Evolutionary conservation across 2,113 vertebrate species (phyloP), one percentile per base, ranked within the genome.

Genomic region (Todiramphus saurophagus): DNA sequence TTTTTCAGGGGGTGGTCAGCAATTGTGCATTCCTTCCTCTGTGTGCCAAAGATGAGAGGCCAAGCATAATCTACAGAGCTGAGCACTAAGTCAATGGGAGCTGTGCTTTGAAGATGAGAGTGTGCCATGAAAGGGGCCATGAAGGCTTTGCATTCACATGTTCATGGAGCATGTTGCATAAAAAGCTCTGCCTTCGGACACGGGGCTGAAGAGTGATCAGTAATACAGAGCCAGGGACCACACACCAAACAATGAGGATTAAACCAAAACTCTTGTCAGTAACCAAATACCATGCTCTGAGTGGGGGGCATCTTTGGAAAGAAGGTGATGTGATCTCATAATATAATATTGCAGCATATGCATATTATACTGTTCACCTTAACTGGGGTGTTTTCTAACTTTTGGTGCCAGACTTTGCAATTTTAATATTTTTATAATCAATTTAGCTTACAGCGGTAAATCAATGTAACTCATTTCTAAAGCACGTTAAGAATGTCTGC

Each of bases 11-110:
- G 28, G 14, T 72, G 25, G 23, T 41, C 43, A 70, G 16, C n/a
- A 75, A 56, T 0, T 23, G 30, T 11, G 7, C 14, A 4, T n/a
- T 87, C 16, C 55, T 16, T 81, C 20, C 44, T 28, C n/a, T 2
- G 1, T 10, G 25, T 1, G 0, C 46, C 5, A 5, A 63, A 76
- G 18, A 20, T 0, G 6, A 33, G n/a, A 90, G 17, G 53, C 35
- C 44, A 41, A 73, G 41, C 14, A 37, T 0, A 0, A 13, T 28
- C 27, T 13, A 10, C 1, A 0, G 51, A 60, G 33, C 12, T 31
- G 33, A 53, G 44, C 0, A 0, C 25, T 31, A 53, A 41, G 39
- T 31, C 50, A 31, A 11, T 25, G n/a, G 23, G 43, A 39, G n/a
- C 28, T 87, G 33, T 24, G 5, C 41, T 87, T 79, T 72, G 62